A percentile compares a stretch with the other conserved stretches of the same genome.
Conservation (phyloP, 2,888 invertebrate species). For the Morpho achilles region DNA sequence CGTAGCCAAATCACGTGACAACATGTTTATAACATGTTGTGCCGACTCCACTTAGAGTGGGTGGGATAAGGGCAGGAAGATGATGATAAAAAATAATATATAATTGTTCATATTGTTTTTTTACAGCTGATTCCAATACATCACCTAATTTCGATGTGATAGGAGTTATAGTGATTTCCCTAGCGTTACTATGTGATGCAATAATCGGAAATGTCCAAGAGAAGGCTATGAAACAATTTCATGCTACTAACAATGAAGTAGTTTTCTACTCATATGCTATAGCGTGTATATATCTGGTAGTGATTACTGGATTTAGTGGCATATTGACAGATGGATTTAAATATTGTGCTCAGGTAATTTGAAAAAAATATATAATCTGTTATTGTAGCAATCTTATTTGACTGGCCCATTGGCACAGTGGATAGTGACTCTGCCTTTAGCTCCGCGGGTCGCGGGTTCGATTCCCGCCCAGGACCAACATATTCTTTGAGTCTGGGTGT, state of each 20-base stretch:
- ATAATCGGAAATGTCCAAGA: constrained; percentile 98
- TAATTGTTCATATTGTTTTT: not conserved
- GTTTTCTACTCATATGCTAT: constrained; percentile 92
- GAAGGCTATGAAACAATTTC: constrained; percentile 92
- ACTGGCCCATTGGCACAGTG: too few species aligned
- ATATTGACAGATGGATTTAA: constrained; percentile 85
- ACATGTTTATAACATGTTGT: too few species aligned
- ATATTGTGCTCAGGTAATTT: constrained; percentile 86
- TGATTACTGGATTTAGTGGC: constrained; percentile 85
- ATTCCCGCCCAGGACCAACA: too few species aligned
- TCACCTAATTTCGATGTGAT: constrained; percentile 85
- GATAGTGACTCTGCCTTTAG: too few species aligned
- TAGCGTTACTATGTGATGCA: constrained; percentile 95
- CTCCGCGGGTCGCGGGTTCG: too few species aligned
- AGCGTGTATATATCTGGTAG: constrained; percentile 89
- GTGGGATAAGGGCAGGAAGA: too few species aligned
- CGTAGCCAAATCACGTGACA: too few species aligned
- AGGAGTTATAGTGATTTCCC: constrained; percentile 87
- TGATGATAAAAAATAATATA: too few species aligned
- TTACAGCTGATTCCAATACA: constrained; percentile 85
- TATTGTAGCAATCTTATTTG: too few species aligned
- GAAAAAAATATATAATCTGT: not conserved
- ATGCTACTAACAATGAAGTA: constrained; percentile 90
- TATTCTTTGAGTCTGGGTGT: too few species aligned
- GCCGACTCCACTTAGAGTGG: too few species aligned